Percentiles rank a stretch among this genome's conserved stretches.
phyloP scores from a whole-genome alignment of 2,888 invertebrate species.

The Lasioglossum leucozonium region DNA sequence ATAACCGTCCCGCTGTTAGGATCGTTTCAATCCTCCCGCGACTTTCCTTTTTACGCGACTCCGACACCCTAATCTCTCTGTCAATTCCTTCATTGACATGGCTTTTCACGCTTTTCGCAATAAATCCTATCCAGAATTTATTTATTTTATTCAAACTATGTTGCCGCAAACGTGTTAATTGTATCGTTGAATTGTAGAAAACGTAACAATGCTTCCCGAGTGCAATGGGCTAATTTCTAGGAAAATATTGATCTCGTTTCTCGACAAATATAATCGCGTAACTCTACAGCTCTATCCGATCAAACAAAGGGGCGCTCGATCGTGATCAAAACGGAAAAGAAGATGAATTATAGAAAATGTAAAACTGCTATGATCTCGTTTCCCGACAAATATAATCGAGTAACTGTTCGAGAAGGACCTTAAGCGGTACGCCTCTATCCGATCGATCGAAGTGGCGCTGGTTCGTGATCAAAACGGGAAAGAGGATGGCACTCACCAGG shows the following conservation, averaged over 20 bases:
- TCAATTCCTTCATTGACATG: not conserved
- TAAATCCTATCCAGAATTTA: not conserved
- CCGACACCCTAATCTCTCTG: not conserved
- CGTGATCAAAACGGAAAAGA: not conserved
- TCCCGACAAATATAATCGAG: not conserved
- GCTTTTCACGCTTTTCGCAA: not conserved
- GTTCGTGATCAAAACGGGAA: not conserved
- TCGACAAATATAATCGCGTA: not conserved
- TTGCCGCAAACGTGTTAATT: too few relatives aligned
- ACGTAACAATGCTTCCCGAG: too few relatives aligned
- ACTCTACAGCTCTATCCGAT: not conserved
- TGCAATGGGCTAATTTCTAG: too few relatives aligned
- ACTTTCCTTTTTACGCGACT: not conserved
- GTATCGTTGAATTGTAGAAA: too few relatives aligned
- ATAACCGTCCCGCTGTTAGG: constrained; percentile 25
- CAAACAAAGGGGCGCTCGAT: not conserved
- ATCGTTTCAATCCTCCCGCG: constrained; percentile 41
- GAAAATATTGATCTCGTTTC: not conserved
- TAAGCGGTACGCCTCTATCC: not conserved
- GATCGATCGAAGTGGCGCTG: not conserved
- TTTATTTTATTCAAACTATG: not conserved
- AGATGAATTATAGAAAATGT: too few relatives aligned
- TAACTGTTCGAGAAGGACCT: not conserved
- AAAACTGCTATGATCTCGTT: too few relatives aligned
- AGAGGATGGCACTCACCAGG: constrained; percentile 72